Evolutionary conservation across 2,113 vertebrate genomes (phyloP), one percentile per base, ranked within the genome.

Genomic region (Varanus komodoensis): DNA sequence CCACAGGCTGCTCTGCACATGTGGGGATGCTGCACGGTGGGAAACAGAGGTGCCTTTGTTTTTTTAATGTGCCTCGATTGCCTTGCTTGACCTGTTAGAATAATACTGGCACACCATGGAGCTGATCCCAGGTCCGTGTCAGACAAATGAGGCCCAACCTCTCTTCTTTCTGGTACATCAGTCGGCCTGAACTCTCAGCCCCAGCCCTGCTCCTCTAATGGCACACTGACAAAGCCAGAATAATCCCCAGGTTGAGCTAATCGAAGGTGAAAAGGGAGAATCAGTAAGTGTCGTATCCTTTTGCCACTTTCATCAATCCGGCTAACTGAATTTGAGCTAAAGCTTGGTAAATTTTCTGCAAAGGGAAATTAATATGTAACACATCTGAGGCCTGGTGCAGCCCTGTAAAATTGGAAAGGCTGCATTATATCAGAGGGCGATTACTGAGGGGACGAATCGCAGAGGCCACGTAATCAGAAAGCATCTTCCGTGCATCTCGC

Each of bases 301-400:
- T 99, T 97, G 98, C 98, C 97, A 97, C 98, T 98, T 98, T 99
- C 99, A 99, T 99, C 99, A 99, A 99, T 99, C 99, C 98, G 94
- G 96, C 98, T 99, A 99, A 99, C 98, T 98, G 98, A 99, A 98
- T 98, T 97, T 98, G 98, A 98, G 97, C 97, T 97, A 97, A 98
- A 97, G 97, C 97, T 96, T 96, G 97, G 98, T 98, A 98, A 97
- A 97, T 98, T 98, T 98, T 98, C 98, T 96, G 96, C 97, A 97
- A 97, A 95, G 98, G 98, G 98, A 99, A 98, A 99, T 99, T 98
- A 99, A 98, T 98, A 99, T 98, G 98, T 98, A 98, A 98, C 98
- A 98, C 98, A 98, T 99, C 98, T 99, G 98, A 97, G 97, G 97
- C 96, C 96, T 95, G 96, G 96, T 92, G 96, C 94, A 95, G 94